Evolutionary conservation across 2,113 vertebrate species (phyloP), one percentile per base, ranked within the genome.

Genomic region (Hymenochirus boettgeri): DNA sequence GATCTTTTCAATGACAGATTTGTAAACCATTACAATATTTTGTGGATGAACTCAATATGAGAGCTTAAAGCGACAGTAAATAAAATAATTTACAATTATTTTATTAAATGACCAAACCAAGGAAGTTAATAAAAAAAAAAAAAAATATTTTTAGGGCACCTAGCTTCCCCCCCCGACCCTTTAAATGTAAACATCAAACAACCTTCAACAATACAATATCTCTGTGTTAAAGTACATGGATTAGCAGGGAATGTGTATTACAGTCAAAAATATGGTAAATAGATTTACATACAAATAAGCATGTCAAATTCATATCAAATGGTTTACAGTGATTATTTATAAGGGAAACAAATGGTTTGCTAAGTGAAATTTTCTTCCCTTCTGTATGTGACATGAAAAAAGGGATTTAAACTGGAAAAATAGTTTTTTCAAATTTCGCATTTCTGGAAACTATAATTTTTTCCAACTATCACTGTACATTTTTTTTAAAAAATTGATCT

Each of bases 401-500:
- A n/a, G n/a, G n/a, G n/a, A n/a, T n/a, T n/a, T n/a, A n/a, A n/a
- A n/a, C n/a, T n/a, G n/a, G n/a, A n/a, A n/a, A n/a, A n/a, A n/a
- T n/a, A n/a, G n/a, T n/a, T n/a, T n/a, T n/a, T n/a, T n/a, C n/a
- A n/a, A n/a, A n/a, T n/a, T n/a, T n/a, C n/a, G n/a, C n/a, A n/a
- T n/a, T n/a, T n/a, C n/a, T n/a, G n/a, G n/a, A n/a, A n/a, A n/a
- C n/a, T n/a, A n/a, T n/a, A n/a, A n/a, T n/a, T n/a, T n/a, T n/a
- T n/a, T n/a, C n/a, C n/a, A n/a, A n/a, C n/a, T n/a, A n/a, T n/a
- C n/a, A n/a, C n/a, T n/a, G n/a, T n/a, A n/a, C n/a, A n/a, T n/a
- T n/a, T n/a, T n/a, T 80, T 77, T 72, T 70, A 60, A 70, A 33
- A 46, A 70, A 69, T 57, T 55, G 64, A 74, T 59, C 56, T 19